These are phyloP conservation scores for Dynastes tityus DNA, from an alignment of 2,888 invertebrate species.

Conservation along the genomic window DNA sequence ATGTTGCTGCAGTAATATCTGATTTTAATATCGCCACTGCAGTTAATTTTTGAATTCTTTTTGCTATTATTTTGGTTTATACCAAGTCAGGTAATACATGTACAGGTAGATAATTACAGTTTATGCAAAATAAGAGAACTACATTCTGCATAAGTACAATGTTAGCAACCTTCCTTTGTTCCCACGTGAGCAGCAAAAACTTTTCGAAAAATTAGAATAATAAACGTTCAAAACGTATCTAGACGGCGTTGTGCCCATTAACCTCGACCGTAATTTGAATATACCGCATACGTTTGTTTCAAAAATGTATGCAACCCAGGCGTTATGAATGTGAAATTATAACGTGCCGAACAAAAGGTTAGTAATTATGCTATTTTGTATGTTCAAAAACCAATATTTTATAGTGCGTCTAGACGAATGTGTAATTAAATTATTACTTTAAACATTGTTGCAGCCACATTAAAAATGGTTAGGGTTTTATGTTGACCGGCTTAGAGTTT, in stretches of 20 bases:
- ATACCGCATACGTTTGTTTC: slow-evolving; percentile 51
- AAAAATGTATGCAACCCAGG: slow-evolving; percentile 50
- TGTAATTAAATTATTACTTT: slow-evolving; percentile 57
- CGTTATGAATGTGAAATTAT: slow-evolving; percentile 56
- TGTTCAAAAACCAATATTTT: slow-evolving; percentile 61
- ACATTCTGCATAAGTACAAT: slow-evolving; percentile 42
- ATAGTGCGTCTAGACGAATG: slow-evolving; percentile 58
- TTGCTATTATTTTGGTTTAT: too few relatives aligned
- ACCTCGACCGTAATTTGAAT: slow-evolving; percentile 52
- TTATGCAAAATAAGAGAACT: slow-evolving; percentile 26
- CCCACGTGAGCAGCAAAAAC: slow-evolving; percentile 35
- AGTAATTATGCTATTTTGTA: slow-evolving; percentile 60
- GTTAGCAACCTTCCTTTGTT: slow-evolving; percentile 31
- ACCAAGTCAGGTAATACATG: neutral
- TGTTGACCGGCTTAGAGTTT: neutral
- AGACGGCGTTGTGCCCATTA: slow-evolving; percentile 35
- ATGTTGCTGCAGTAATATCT: too few relatives aligned
- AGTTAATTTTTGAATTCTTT: too few relatives aligned
- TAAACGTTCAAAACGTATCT: slow-evolving; percentile 37
- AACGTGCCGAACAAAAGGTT: slow-evolving; percentile 51
- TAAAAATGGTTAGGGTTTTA: slow-evolving; percentile 53
- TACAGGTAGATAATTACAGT: slow-evolving; percentile 12
- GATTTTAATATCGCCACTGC: too few relatives aligned
- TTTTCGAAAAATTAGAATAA: slow-evolving; percentile 45
- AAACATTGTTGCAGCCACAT: slow-evolving; percentile 48